phyloP scores from a whole-genome alignment of 2,113 vertebrate genomes.

The Merops nubicus region DNA sequence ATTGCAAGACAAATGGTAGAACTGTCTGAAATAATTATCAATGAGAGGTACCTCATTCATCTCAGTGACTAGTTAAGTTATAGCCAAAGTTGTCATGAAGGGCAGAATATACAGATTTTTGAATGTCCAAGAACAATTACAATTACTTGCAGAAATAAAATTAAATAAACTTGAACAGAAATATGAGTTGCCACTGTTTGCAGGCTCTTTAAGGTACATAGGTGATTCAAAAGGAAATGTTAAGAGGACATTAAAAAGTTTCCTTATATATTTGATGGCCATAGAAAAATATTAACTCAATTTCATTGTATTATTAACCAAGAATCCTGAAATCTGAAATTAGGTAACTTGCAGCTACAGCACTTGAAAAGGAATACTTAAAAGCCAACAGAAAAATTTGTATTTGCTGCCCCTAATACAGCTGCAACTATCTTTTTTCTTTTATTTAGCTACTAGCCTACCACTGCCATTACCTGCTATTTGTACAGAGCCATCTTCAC shows the following conservation, averaged over 20 bases:
- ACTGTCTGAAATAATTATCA: not conserved
- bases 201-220: not conserved
- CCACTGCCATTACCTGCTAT: constrained; percentile 89
- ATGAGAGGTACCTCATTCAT: not conserved
- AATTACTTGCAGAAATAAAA: not conserved
- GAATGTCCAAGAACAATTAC: not conserved
- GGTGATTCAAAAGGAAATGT: not conserved
- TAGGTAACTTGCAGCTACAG: not conserved
- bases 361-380: not conserved
- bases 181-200: not conserved
- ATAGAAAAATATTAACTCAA: not conserved
- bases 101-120: not conserved
- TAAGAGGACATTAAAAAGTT: not conserved
- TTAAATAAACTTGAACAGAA: not conserved
- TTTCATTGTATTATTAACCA: not conserved
- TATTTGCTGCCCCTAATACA: not conserved
- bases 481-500: constrained; percentile 97
- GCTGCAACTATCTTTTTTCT: not conserved
- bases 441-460: not conserved
- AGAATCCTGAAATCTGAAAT: not conserved
- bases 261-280: not conserved
- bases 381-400: not conserved
- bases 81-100: not conserved
- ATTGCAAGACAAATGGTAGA: not conserved
- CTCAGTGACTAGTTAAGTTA: not conserved